These are phyloP conservation scores for Erebia aethiops DNA, from an alignment of 2,888 invertebrate species.

Conservation along the genomic window DNA sequence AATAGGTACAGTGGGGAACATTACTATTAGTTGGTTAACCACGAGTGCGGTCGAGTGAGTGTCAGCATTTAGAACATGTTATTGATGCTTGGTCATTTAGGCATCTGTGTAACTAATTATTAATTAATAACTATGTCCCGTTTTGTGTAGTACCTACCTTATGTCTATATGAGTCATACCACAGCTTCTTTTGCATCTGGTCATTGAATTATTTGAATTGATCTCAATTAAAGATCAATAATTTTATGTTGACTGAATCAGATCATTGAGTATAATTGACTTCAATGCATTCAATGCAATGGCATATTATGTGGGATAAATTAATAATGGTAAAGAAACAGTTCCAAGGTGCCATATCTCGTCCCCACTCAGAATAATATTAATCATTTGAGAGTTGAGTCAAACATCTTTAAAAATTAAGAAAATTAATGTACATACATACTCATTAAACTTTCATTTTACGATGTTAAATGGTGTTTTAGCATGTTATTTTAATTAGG, in stretches of 20 bases:
- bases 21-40: constrained; percentile 38
- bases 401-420: constrained; percentile 37
- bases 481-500: no score
- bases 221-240: constrained; percentile 33
- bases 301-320: not conserved
- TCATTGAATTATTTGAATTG: constrained; percentile 30
- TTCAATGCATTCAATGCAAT: not conserved
- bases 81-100: constrained; percentile 47
- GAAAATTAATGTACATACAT: constrained; percentile 34
- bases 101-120: constrained; percentile 31
- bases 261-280: constrained; percentile 1
- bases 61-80: constrained; percentile 41
- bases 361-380: constrained; percentile 41
- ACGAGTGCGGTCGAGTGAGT: constrained; percentile 47
- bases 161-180: constrained; percentile 33
- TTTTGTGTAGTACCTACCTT: not conserved
- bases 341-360: not conserved
- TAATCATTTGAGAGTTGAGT: constrained; percentile 25
- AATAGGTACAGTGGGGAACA: no score
- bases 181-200: constrained; percentile 17
- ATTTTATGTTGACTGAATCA: constrained; percentile 20
- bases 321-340: constrained; percentile 2
- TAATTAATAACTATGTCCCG: constrained; percentile 38
- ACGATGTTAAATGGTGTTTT: no score
- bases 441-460: constrained; percentile 40